Conservation (phyloP, 2,797 vertebrate genomes). For the Mionectes olivaceus region DNA sequence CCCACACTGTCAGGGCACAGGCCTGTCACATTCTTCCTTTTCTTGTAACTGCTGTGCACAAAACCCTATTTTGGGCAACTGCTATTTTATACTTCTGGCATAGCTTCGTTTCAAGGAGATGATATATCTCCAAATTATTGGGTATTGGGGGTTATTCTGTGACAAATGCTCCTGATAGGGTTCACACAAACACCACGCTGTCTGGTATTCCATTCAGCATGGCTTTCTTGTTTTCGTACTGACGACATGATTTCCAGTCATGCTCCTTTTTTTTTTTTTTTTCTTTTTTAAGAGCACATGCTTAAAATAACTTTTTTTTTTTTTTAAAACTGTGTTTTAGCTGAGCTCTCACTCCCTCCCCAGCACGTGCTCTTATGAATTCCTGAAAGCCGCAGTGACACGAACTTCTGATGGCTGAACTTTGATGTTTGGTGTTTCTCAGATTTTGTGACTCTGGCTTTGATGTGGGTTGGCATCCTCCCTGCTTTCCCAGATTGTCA, state of each 20-base stretch:
- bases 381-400: background rate
- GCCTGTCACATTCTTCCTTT: background rate
- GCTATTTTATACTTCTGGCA: background rate
- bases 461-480: background rate
- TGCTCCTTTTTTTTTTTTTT: background rate
- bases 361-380: background rate
- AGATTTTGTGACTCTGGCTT: background rate
- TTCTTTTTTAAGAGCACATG: background rate
- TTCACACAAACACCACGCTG: background rate
- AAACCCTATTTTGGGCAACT: slow-evolving; percentile 15
- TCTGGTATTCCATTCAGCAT: background rate
- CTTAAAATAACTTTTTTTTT: background rate
- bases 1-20: background rate
- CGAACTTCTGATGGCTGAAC: background rate
- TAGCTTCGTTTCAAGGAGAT: background rate
- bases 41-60: background rate
- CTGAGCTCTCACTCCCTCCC: background rate
- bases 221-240: background rate
- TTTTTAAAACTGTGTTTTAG: too few species aligned
- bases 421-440: background rate
- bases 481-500: background rate
- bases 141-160: background rate
- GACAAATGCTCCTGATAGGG: background rate
- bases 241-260: background rate
- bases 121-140: background rate